Evolutionary conservation across 2,888 invertebrate genomes (phyloP), one percentile per base, ranked within the genome.

Genomic region (Agrochola lychnidis): DNA sequence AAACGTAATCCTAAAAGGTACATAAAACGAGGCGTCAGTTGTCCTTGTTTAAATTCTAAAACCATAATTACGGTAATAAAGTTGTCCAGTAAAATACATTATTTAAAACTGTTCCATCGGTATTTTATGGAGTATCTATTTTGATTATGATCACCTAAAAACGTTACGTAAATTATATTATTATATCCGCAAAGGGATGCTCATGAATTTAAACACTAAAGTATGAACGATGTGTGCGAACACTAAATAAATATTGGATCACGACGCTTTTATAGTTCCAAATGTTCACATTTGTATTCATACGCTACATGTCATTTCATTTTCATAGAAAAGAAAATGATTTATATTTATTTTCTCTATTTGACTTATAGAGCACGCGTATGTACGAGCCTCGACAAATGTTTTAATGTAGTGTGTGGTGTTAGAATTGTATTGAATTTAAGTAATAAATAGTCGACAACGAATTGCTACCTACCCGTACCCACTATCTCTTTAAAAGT

Each of bases 231-330:
- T 70, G 74, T 79, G 51, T 59, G 51, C 57, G 61, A 68, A 70
- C 62, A 68, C 74, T 56, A 59, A 78, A 82, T 70, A 79, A 64
- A 82, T 82, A 83, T 84, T 84, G 53, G 22, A 68, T 64, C 74
- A 82, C 19, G 67, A 70, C 57, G 62, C 51, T 59, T 72, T 66
- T 61, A 78, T 64, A 64, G 61, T 66, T 56, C 56, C 71, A 70
- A 70, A 81, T 79, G 73, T 69, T 25, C 36, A 77, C 78, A 86
- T 83, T 86, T 79, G 74, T 77, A 77, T 78, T 62, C 66, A 81
- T 79, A 76, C 74, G 77, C 66, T 76, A 72, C 53, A 71, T 62
- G 73, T 71, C 57, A 74, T 81, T 76, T 79, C 12, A 80, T 77
- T 82, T 68, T 63, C 42, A 70, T 67, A 48, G 14, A 48, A 62